These are phyloP conservation scores for Bombylius discolor DNA, from an alignment of 2,888 invertebrate genomes.

Conservation along the genomic window DNA sequence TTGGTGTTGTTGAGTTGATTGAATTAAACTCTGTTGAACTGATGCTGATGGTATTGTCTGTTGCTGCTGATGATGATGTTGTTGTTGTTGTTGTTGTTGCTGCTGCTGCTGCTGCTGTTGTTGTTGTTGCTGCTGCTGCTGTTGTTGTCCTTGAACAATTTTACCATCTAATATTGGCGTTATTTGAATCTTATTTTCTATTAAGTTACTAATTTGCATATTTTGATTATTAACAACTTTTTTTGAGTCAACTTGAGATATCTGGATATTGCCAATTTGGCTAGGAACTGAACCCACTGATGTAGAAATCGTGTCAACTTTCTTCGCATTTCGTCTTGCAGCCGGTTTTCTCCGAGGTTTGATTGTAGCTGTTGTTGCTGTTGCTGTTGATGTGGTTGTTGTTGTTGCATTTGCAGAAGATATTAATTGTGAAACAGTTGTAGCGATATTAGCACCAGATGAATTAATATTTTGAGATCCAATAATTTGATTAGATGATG, in stretches of 20 bases:
- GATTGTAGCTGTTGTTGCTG: slow-evolving; percentile 26
- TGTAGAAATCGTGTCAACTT: slow-evolving; percentile 22
- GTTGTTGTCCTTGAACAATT: slow-evolving; percentile 13
- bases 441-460: not conserved
- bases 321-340: slow-evolving; percentile 30
- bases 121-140: slow-evolving; percentile 5
- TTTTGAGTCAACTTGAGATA: slow-evolving; percentile 33
- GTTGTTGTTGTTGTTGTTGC: slow-evolving; percentile 11
- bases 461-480: not conserved
- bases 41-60: slow-evolving; percentile 14
- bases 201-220: slow-evolving; percentile 25
- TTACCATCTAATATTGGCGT: slow-evolving; percentile 32
- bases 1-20: not conserved
- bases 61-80: slow-evolving; percentile 7
- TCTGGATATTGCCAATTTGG: slow-evolving; percentile 38
- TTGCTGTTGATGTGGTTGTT: slow-evolving; percentile 9
- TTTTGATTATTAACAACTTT: slow-evolving; percentile 23
- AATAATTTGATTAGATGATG: not conserved
- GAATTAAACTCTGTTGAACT: not conserved
- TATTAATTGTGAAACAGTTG: not conserved
- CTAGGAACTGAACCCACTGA: slow-evolving; percentile 31
- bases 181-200: slow-evolving; percentile 37
- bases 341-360: slow-evolving; percentile 34
- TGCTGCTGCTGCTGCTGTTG: not conserved
- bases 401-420: slow-evolving; percentile 6